Evolutionary conservation across 2,888 invertebrate species (phyloP), one percentile per base, ranked within the genome.

Genomic region (Autographa gamma): DNA sequence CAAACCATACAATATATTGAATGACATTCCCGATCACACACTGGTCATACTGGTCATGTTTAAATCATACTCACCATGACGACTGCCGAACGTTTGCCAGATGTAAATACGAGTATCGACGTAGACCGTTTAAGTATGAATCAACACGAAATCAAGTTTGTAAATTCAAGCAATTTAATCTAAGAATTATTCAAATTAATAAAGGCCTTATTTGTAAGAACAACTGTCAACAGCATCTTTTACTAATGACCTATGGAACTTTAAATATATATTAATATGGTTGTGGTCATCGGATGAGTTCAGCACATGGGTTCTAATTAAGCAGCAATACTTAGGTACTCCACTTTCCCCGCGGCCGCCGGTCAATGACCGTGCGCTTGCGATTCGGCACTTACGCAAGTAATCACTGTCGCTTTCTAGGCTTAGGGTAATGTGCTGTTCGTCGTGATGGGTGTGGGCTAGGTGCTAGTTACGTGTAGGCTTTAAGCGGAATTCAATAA

Each of bases 371-470:
- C 93, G 86, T 65, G 60, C 75, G 74, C 72, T 75, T 77, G 85
- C 86, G 84, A 91, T 94, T 94, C 91, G 94, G 91, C 90, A 88
- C 89, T 93, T 92, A 90, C 93, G 93, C 91, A 93, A 93, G 89
- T 80, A 85, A 90, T 89, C 91, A 93, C 94, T 94, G 90, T 94
- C 93, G 85, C 94, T 95, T 94, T 95, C 94, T 94, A 94, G 89
- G 90, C 90, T 85, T 87, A 86, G 84, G 87, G 83, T 84, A 82
- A 82, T 79, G 73, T 66, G 63, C 67, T 38, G 11, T 34, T 61
- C 54, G 60, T 68, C 54, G 63, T 62, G 19, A 63, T 8, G 19
- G 25, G 63, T 73, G 34, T 68, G 41, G 58, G 58, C 58, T 69
- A 63, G 68, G 58, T 66, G 54, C 25, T 68, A 43, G 32, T 25